These are phyloP conservation scores for Oxyteleia sp. DNA, from an alignment of 2,888 invertebrate genomes.

Conservation along the genomic window DNA sequence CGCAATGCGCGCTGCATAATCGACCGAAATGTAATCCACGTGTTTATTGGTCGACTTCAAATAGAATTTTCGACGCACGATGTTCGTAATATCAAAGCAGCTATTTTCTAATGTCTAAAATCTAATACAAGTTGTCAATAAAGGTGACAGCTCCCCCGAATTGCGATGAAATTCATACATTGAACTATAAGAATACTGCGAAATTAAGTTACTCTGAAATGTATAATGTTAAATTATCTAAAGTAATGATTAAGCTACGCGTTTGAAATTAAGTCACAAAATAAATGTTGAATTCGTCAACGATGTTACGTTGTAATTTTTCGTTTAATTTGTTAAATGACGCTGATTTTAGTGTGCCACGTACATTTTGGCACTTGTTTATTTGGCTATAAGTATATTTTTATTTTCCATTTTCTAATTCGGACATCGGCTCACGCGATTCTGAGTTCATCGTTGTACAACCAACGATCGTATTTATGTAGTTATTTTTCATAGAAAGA, in stretches of 20 bases:
- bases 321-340: constrained; percentile 34
- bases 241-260: constrained; percentile 13
- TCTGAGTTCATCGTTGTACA: constrained; percentile 47
- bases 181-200: constrained; percentile 11
- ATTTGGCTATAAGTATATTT: constrained; percentile 53
- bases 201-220: neutral
- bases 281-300: constrained; percentile 9
- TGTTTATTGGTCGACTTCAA: constrained; percentile 20
- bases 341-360: constrained; percentile 62
- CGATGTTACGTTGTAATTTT: constrained; percentile 12
- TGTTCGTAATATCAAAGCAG: constrained; percentile 33
- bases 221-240: neutral
- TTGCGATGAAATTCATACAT: constrained; percentile 4
- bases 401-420: constrained; percentile 43
- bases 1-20: constrained; percentile 8
- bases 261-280: constrained; percentile 20
- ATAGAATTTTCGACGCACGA: constrained; percentile 25
- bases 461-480: constrained; percentile 46
- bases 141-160: constrained; percentile 9
- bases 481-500: constrained; percentile 4
- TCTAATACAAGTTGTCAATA: constrained; percentile 20
- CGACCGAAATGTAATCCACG: constrained; percentile 22
- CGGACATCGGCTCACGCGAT: constrained; percentile 33
- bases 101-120: constrained; percentile 19
- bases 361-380: constrained; percentile 61